phyloP scores from a whole-genome alignment of 2,113 vertebrate species.

The Sphyrna mokarran region DNA sequence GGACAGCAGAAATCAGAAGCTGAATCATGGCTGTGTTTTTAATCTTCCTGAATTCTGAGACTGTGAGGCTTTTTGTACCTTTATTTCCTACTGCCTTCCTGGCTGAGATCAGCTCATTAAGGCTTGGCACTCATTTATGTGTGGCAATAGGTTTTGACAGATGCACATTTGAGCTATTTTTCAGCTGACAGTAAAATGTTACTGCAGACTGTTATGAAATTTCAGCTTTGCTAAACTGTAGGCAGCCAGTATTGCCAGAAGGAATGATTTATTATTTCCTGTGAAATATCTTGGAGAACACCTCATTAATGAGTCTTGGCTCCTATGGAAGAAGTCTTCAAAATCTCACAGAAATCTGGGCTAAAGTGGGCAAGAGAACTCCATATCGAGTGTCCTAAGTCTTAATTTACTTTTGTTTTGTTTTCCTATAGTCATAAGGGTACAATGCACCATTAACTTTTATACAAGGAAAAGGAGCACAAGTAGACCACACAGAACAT shows the following conservation, averaged over 20 bases:
- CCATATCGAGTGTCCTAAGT: too few relatives aligned
- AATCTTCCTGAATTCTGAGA: not conserved
- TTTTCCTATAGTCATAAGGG: too few relatives aligned
- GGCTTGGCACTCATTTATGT: not conserved
- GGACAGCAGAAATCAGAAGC: not conserved
- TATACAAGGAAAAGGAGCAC: too few relatives aligned
- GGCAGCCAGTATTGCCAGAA: not conserved
- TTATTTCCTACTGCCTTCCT: not conserved
- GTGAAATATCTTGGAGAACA: not conserved
- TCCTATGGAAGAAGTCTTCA: not conserved
- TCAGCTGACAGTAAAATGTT: not conserved
- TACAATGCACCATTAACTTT: too few relatives aligned
- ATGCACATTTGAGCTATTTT: not conserved
- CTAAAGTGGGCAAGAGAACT: too few relatives aligned
- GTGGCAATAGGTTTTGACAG: not conserved
- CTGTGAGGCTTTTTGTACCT: not conserved
- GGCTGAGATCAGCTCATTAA: not conserved
- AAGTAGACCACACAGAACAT: too few relatives aligned
- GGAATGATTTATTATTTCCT: not conserved
- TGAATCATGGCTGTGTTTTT: not conserved
- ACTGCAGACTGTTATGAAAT: not conserved
- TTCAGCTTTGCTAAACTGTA: not conserved
- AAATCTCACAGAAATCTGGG: too few relatives aligned
- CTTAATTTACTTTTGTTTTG: too few relatives aligned
- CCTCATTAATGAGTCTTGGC: not conserved